Evolutionary conservation across 2,113 vertebrate species (phyloP).

Genomic region (Limnothrissa miodon): DNA sequence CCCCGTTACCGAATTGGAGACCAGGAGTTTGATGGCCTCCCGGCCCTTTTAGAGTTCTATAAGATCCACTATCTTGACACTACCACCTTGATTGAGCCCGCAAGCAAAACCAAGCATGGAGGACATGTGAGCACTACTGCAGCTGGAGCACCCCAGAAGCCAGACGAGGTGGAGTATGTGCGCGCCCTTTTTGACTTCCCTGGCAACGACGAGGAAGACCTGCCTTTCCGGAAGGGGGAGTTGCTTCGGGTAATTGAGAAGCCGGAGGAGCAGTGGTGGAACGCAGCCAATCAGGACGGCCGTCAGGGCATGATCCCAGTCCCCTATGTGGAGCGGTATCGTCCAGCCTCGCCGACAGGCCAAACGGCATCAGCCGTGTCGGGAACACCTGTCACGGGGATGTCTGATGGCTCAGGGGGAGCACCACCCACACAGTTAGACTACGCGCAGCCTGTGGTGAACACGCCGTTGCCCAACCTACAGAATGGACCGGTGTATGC

Average conservation of each 20-base stretch:
- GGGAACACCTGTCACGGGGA: conserved; percentile 5
- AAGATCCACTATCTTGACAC: conserved; percentile 99
- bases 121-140: conserved; percentile 56
- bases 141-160: conserved; percentile 78
- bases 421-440: conserved; percentile 40
- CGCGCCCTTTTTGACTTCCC: conserved; percentile 98
- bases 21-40: conserved; percentile 96
- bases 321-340: conserved; percentile 96
- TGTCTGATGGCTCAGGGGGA: neutral
- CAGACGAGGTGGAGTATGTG: conserved; percentile 89
- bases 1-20: conserved; percentile 94
- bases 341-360: conserved; percentile 79
- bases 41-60: conserved; percentile 96
- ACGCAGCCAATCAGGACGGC: conserved; percentile 90
- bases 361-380: conserved; percentile 38
- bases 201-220: conserved; percentile 97
- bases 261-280: conserved; percentile 99
- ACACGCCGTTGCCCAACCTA: conserved; percentile 94
- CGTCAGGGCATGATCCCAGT: conserved; percentile 97
- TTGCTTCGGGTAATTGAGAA: conserved; percentile 92
- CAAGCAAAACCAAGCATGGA: conserved; percentile 85
- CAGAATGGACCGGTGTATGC: conserved; percentile 98
- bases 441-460: conserved; percentile 86
- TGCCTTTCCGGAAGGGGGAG: conserved; percentile 97
- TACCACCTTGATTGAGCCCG: conserved; percentile 96